phyloP scores from a whole-genome alignment of 2,797 vertebrate species.

The Macropus fuliginosus region DNA sequence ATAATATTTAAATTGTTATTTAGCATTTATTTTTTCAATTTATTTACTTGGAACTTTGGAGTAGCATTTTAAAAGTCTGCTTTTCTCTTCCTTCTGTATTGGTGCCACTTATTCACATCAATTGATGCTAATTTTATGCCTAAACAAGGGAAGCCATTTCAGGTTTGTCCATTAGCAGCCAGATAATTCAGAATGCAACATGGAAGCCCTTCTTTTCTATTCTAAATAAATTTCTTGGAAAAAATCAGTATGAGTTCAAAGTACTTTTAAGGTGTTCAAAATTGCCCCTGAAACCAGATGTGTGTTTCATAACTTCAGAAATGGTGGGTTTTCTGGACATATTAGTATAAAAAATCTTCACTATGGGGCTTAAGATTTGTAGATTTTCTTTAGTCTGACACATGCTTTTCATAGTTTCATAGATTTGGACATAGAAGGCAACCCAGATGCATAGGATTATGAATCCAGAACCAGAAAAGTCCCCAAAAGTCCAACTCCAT shows the following conservation, averaged over 20 bases:
- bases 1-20: slow-evolving; percentile 10
- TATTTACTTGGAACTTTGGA: slow-evolving; percentile 27
- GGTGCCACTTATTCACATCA: not conserved
- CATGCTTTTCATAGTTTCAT: not conserved
- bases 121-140: not conserved
- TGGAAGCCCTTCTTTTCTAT: not conserved
- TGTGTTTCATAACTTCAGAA: slow-evolving; percentile 8
- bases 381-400: not conserved
- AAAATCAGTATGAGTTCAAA: slow-evolving; percentile 21
- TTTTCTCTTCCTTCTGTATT: not conserved
- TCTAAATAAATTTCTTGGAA: slow-evolving; percentile 18
- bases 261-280: slow-evolving; percentile 4
- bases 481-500: too few species aligned
- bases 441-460: too few species aligned
- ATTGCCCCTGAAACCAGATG: not conserved
- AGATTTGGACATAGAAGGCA: too few species aligned
- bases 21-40: not conserved
- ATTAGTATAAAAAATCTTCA: not conserved
- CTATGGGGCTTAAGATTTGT: not conserved
- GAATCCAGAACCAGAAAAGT: too few species aligned
- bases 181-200: not conserved
- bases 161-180: not conserved
- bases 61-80: not conserved
- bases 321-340: not conserved
- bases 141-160: not conserved